phyloP scores from a whole-genome alignment of 1,140 invertebrate species.

The Phortica variegata region DNA sequence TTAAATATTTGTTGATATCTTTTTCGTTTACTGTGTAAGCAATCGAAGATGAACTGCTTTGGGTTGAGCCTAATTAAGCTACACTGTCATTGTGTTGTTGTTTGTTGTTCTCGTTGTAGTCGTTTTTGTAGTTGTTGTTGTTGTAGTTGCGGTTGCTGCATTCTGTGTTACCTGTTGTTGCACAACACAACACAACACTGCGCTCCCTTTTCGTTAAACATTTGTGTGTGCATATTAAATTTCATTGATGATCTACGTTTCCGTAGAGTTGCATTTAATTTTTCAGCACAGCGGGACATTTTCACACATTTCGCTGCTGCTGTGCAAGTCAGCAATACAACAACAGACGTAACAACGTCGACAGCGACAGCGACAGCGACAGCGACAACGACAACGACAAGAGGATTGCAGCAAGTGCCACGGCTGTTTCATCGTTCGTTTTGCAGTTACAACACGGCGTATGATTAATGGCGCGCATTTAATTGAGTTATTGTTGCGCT shows the following conservation, averaged over 20 bases:
- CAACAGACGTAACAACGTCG: not conserved
- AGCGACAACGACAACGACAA: not conserved
- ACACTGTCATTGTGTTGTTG: constrained; percentile 38
- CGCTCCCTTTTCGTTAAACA: no score
- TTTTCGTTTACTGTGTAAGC: no score
- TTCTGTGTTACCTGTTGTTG: constrained; percentile 8
- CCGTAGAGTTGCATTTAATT: constrained; percentile 51
- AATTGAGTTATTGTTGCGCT: constrained; percentile 47
- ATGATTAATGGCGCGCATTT: constrained; percentile 46
- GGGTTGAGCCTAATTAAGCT: constrained; percentile 48
- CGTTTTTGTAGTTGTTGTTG: not conserved
- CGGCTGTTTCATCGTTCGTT: constrained; percentile 1
- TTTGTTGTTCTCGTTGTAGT: constrained; percentile 4
- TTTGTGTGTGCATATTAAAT: constrained; percentile 47
- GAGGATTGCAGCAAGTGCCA: not conserved
- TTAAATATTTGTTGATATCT: constrained; percentile 4
- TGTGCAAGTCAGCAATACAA: not conserved
- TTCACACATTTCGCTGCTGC: constrained; percentile 40
- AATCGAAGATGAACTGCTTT: constrained; percentile 43
- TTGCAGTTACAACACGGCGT: constrained; percentile 27
- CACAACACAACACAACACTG: no score
- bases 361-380: constrained; percentile 1
- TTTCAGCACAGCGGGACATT: constrained; percentile 51
- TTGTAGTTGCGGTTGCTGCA: constrained; percentile 2
- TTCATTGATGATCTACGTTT: constrained; percentile 53